Conservation (phyloP, 2,113 vertebrate species). For the Nannobrachium achirus region DNA sequence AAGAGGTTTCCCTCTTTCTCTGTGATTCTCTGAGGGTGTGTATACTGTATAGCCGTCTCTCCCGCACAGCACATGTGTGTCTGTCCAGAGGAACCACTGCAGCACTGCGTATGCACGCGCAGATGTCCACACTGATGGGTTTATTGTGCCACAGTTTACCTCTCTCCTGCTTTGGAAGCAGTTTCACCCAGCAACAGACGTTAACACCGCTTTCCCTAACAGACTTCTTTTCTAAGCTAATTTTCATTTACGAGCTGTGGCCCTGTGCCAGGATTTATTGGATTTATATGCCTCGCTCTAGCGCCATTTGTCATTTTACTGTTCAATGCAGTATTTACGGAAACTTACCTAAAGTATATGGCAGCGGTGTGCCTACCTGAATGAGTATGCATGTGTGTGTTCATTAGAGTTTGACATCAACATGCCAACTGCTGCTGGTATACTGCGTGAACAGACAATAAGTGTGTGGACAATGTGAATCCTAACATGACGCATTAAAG, state of each 20-base stretch:
- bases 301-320: background rate
- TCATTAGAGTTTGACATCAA: too few species aligned
- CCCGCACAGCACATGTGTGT: too few species aligned
- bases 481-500: too few species aligned
- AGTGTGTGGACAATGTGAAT: too few species aligned
- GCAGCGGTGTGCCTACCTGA: background rate
- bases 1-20: too few species aligned
- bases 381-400: background rate
- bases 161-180: background rate
- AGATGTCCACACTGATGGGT: too few species aligned
- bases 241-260: conserved; percentile 17
- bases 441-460: too few species aligned
- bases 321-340: conserved; percentile 12
- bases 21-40: too few species aligned
- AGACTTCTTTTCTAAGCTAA: conserved; percentile 12
- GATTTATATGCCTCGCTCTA: conserved; percentile 20
- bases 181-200: conserved; percentile 15
- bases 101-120: too few species aligned
- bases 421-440: too few species aligned
- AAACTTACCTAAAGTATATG: background rate
- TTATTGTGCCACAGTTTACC: background rate
- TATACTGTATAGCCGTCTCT: too few species aligned
- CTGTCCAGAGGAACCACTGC: too few species aligned
- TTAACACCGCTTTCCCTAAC: background rate
- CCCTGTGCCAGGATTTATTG: background rate